These are phyloP conservation scores for Lycodopsis pacificus DNA, from an alignment of 2,797 vertebrate genomes.

Conservation along the genomic window DNA sequence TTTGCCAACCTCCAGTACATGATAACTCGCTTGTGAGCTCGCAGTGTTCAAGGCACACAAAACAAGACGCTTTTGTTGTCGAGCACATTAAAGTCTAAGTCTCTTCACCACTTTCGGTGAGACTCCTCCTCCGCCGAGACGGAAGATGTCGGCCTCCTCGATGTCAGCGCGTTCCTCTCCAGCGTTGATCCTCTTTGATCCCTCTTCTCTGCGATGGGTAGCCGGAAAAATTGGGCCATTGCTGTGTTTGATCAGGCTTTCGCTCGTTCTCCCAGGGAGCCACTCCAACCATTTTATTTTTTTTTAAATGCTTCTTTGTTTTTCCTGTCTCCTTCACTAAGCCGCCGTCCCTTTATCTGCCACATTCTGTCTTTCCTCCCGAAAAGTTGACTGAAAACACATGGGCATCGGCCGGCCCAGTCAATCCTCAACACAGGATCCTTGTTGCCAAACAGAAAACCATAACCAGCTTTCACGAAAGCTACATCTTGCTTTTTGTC, in stretches of 20 bases:
- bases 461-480: constrained; percentile 46
- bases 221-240: constrained; percentile 50
- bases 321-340: constrained; percentile 15
- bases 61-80: constrained; percentile 5
- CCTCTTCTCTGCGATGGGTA: constrained; percentile 6
- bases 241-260: constrained; percentile 54
- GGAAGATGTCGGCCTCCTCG: background rate
- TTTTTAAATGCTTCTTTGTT: constrained; percentile 45
- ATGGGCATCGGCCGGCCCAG: constrained; percentile 57
- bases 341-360: constrained; percentile 26
- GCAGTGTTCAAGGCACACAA: background rate
- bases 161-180: constrained; percentile 15
- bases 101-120: background rate
- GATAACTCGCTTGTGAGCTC: constrained; percentile 4
- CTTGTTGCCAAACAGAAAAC: constrained; percentile 37
- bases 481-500: constrained; percentile 14
- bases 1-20: background rate
- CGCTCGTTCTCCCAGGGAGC: constrained; percentile 33
- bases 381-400: constrained; percentile 65
- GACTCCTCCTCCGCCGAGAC: background rate
- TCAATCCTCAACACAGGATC: constrained; percentile 43
- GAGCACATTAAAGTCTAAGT: background rate
- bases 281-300: constrained; percentile 39
- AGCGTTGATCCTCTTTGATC: constrained; percentile 26
- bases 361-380: constrained; percentile 26